Conservation (phyloP, 1,140 invertebrate species). For the Bombus sylvicola region DNA sequence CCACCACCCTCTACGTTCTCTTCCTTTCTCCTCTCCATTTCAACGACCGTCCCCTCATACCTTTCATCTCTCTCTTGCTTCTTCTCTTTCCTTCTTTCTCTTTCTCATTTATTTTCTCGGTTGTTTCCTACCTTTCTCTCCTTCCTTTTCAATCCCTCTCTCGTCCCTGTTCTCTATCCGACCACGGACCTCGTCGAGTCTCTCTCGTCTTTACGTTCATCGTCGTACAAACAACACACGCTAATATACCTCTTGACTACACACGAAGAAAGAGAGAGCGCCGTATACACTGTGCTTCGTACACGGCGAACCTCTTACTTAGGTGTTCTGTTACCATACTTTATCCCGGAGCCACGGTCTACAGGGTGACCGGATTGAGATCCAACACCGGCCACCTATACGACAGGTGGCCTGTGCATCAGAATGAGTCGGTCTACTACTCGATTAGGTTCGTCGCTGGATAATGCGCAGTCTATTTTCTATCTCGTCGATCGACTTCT, state of each 20-base stretch:
- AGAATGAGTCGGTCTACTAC: not conserved
- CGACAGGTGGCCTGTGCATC: conserved; percentile 57
- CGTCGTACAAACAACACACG: conserved; percentile 53
- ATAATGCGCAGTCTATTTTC: not conserved
- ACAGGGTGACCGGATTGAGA: conserved; percentile 70
- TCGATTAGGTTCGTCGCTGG: not conserved
- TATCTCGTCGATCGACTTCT: not conserved
- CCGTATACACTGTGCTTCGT: not conserved
- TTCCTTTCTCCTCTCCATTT: conserved; percentile 49
- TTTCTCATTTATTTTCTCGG: conserved; percentile 34
- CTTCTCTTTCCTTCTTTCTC: conserved; percentile 30
- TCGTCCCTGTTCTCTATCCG: not conserved
- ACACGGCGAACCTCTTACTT: conserved; percentile 66
- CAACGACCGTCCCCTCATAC: conserved; percentile 33
- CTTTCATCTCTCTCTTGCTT: conserved; percentile 18
- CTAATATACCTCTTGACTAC: conserved; percentile 51
- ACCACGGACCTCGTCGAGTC: not conserved
- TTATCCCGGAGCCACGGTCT: conserved; percentile 63
- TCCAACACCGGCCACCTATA: conserved; percentile 37
- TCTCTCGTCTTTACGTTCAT: conserved; percentile 48
- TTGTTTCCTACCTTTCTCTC: not conserved
- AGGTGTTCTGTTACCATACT: conserved; percentile 72
- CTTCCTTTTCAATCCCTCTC: conserved; percentile 9
- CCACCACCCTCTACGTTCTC: conserved; percentile 49
- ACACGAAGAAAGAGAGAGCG: not conserved